Evolutionary conservation across 2,888 invertebrate genomes (phyloP), one percentile per base, ranked within the genome.

Genomic region (Chaitophorus viminalis): DNA sequence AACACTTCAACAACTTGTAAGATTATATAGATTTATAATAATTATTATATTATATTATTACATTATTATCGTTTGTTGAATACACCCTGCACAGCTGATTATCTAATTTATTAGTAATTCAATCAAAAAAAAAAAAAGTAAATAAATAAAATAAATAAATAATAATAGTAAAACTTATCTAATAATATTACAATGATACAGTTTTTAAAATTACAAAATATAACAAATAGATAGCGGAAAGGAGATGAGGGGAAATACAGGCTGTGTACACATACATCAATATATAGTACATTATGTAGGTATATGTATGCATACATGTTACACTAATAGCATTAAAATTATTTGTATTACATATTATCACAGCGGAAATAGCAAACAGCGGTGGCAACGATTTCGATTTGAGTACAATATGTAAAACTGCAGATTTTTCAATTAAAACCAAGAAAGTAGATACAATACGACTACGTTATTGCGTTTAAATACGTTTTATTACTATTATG

Each of bases 21-120:
- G 75, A 29, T 75, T 83, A 83, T 39, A 83, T 76, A 65, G 82
- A 65, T 84, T 65, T 76, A 84, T 68, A 76, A 84, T 76, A 84
- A 84, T 76, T 65, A 76, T 76, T 82, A 74, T 25, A 46, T 21
- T 36, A 65, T 33, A 25, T 60, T 33, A 25, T 33, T 68, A 87
- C 65, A 72, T 87, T 87, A 87, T 81, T 79, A 87, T 87, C 79
- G 54, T 87, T 87, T 79, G 79, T 86, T 79, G 79, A 79, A 81
- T 79, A 87, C 87, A 87, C 87, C 87, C 87, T 87, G 87, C 87
- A 79, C 87, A 79, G 74, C 86, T 86, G 86, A 86, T 86, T 86
- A 86, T 78, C 86, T 86, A 86, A 78, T 72, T 86, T 86, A 84
- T 84, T 76, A 76, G 84, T 84, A 84, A 76, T 84, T 76, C 76